Conservation (phyloP, 2,888 invertebrate genomes). For the Oeneis ivallda region DNA sequence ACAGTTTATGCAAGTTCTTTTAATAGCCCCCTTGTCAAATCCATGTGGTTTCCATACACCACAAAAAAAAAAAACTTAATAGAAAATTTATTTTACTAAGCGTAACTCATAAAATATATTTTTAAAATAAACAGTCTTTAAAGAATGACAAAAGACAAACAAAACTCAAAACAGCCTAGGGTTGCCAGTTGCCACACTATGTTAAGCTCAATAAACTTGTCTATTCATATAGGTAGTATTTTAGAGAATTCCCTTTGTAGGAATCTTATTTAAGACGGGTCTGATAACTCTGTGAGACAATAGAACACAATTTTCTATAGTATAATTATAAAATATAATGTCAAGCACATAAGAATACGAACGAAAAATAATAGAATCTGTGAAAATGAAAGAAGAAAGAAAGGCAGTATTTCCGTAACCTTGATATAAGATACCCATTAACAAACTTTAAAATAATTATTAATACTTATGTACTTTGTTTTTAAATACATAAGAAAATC, state of each 20-base stretch:
- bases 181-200: constrained; percentile 37
- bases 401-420: not conserved
- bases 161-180: constrained; percentile 16
- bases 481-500: too few species aligned
- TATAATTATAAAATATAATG: constrained; percentile 19
- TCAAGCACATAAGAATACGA: constrained; percentile 10
- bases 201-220: constrained; percentile 51
- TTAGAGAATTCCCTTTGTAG: constrained; percentile 51
- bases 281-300: constrained; percentile 15
- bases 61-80: not conserved
- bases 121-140: constrained; percentile 23
- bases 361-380: not conserved
- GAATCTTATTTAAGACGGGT: constrained; percentile 46
- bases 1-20: not conserved
- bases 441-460: too few species aligned
- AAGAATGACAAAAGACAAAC: constrained; percentile 28
- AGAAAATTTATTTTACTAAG: constrained; percentile 1
- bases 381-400: not conserved
- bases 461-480: too few species aligned
- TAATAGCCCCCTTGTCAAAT: constrained; percentile 3
- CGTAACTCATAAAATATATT: not conserved
- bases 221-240: constrained; percentile 50
- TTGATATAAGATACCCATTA: too few species aligned
- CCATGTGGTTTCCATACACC: not conserved
- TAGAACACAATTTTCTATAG: constrained; percentile 15